Evolutionary conservation across 2,888 invertebrate genomes (phyloP), one percentile per base, ranked within the genome.

Genomic region (Lamproptera curius): DNA sequence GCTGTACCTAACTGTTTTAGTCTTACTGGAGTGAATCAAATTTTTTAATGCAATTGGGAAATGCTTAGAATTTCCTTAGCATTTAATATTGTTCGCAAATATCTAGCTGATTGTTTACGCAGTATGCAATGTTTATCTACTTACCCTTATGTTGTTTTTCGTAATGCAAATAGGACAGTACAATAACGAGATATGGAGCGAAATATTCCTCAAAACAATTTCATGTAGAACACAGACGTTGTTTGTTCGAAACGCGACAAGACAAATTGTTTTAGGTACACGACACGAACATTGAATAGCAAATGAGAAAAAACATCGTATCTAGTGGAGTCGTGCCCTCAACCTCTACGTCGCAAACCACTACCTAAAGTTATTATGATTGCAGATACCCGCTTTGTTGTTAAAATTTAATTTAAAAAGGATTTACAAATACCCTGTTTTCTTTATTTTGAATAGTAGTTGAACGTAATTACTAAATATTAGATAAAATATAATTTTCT

Each of bases 281-380:
- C 74, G 68, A 65, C 67, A 60, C 69, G 63, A 61, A 67, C 63
- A 67, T 74, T 73, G 76, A 75, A 76, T 77, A 64, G 64, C 76
- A 80, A 81, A 80, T 80, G 81, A 80, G 76, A 71, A 74, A 79
- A 78, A 80, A 77, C 72, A 68, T 69, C 58, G 58, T 57, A 59
- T 65, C 61, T 61, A 57, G 56, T 63, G 63, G 63, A 44, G 28
- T 46, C 37, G 40, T 52, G 52, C 42, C 50, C 50, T 20, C 46
- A 45, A 23, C 46, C 35, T 16, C 15, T 28, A 42, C 43, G 47
- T 42, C 34, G 31, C 46, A 48, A 50, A 50, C 33, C 42, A 34
- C 36, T 44, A 44, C 41, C 44, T 46, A 17, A 42, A 42, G 35
- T 23, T 39, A 39, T 46, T 46, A 51, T 17, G 39, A 42, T 45